Evolutionary conservation across 2,797 vertebrate species (phyloP).

Genomic region (Phyllotis vaccarum): DNA sequence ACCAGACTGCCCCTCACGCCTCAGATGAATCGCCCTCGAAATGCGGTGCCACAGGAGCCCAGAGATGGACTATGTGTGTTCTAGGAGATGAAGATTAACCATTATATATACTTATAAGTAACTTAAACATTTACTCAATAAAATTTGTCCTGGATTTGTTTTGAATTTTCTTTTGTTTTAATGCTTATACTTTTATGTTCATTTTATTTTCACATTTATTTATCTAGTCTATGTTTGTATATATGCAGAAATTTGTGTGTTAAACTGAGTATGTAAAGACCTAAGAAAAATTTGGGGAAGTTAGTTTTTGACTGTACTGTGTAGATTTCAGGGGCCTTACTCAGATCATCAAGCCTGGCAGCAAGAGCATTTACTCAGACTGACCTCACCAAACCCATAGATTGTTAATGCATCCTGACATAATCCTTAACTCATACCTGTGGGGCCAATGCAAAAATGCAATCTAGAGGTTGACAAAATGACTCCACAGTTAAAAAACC

Average conservation of each 20-base stretch:
- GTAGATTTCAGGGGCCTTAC: no score
- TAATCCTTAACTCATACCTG: neutral
- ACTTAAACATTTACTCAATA: neutral
- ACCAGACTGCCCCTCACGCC: neutral
- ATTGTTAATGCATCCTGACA: neutral
- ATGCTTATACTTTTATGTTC: neutral
- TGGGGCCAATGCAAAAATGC: neutral
- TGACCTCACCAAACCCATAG: neutral
- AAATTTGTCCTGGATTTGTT: neutral
- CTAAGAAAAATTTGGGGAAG: neutral
- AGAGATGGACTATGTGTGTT: neutral
- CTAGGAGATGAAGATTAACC: neutral
- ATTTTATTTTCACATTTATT: neutral
- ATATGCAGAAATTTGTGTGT: neutral
- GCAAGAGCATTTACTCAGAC: neutral
- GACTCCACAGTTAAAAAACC: no score
- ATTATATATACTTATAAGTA: neutral
- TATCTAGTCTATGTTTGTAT: neutral
- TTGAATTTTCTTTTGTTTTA: neutral
- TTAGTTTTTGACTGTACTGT: neutral
- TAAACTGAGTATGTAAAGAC: neutral
- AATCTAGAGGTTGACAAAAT: neutral
- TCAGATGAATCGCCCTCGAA: neutral
- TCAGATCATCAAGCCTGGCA: neutral
- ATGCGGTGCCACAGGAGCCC: accelerated